phyloP scores from a whole-genome alignment of 2,888 invertebrate species.

The Leptopilina drosophilae region DNA sequence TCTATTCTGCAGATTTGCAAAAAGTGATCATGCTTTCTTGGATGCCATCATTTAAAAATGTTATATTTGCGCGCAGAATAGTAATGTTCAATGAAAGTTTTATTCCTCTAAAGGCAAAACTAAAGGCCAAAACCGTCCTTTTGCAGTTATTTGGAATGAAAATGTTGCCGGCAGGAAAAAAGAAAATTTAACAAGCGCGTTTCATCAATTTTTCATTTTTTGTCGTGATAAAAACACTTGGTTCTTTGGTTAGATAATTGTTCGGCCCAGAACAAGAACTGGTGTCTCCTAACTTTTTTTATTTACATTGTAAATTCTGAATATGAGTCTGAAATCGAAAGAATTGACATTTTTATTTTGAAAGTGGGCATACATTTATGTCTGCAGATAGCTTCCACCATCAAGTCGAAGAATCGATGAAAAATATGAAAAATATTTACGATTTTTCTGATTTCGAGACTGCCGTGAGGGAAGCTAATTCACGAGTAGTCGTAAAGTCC shows the following conservation, averaged over 20 bases:
- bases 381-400: background rate
- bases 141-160: constrained; percentile 41
- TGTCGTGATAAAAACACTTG: no score
- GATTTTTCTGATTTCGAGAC: constrained; percentile 31
- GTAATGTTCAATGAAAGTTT: constrained; percentile 32
- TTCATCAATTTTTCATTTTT: no score
- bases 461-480: constrained; percentile 44
- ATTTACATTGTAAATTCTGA: background rate
- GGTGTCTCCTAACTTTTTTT: constrained; percentile 32
- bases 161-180: constrained; percentile 8
- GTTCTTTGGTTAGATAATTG: no score
- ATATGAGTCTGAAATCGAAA: background rate
- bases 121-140: constrained; percentile 33
- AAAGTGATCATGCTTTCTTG: constrained; percentile 36
- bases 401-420: constrained; percentile 46
- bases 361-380: no score
- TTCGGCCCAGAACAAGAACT: constrained; percentile 4
- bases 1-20: constrained; percentile 25
- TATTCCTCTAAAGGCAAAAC: constrained; percentile 2
- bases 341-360: constrained; percentile 21
- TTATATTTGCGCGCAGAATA: constrained; percentile 14
- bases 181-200: no score
- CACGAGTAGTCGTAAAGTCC: constrained; percentile 31
- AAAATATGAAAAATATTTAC: constrained; percentile 36
- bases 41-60: constrained; percentile 23